These are phyloP conservation scores for Diceros bicornis DNA, from an alignment of 2,797 vertebrate species.

Conservation along the genomic window DNA sequence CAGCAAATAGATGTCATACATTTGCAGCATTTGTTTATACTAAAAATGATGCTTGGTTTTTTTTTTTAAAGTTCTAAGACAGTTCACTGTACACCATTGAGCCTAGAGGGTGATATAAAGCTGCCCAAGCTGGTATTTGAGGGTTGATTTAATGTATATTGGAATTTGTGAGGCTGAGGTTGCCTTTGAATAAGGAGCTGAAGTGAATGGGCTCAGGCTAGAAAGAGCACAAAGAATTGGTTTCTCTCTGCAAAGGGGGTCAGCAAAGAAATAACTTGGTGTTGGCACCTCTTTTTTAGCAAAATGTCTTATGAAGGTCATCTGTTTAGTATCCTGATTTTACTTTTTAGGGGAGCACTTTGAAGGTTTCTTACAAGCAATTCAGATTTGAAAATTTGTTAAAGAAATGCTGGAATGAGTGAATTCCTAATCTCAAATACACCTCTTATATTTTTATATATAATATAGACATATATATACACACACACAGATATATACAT, in stretches of 20 bases:
- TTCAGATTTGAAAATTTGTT: slow-evolving; percentile 16
- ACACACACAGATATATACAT: neutral
- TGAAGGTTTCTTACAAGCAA: slow-evolving; percentile 36
- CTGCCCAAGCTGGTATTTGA: slow-evolving; percentile 66
- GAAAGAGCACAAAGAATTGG: neutral
- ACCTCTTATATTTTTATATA: neutral
- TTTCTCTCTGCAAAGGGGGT: neutral
- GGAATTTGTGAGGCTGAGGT: slow-evolving; percentile 23
- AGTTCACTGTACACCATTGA: slow-evolving; percentile 63
- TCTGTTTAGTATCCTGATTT: neutral
- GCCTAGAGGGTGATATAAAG: slow-evolving; percentile 70
- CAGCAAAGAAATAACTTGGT: neutral
- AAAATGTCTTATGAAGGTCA: neutral
- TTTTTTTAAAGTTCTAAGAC: slow-evolving; percentile 69
- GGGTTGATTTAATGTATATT: slow-evolving; percentile 68
- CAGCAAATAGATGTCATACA: slow-evolving; percentile 79
- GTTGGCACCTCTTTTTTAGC: neutral
- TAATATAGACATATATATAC: neutral
- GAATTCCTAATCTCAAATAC: neutral
- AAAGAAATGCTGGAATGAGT: slow-evolving; percentile 25
- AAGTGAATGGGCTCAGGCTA: slow-evolving; percentile 45
- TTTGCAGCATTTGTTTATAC: slow-evolving; percentile 81
- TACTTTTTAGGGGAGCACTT: neutral
- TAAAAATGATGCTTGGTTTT: slow-evolving; percentile 77
- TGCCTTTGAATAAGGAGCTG: slow-evolving; percentile 55